phyloP scores from a whole-genome alignment of 2,797 vertebrate genomes.

The Fringilla coelebs region DNA sequence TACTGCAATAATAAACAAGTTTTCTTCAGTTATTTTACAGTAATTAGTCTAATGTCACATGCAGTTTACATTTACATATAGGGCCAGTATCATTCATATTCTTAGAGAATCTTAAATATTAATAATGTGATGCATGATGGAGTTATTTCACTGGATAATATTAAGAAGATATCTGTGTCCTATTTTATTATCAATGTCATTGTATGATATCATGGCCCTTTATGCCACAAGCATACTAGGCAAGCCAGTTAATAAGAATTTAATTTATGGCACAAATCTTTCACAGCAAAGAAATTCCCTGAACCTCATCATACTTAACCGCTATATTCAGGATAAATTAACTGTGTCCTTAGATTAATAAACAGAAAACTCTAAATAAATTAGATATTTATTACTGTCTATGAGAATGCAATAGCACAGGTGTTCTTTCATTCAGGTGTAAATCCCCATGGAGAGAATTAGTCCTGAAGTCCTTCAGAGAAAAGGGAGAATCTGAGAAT shows the following conservation, averaged over 20 bases:
- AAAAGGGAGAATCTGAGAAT: not conserved
- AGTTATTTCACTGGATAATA: slow-evolving; percentile 14
- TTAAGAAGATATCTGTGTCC: not conserved
- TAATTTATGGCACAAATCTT: slow-evolving; percentile 2
- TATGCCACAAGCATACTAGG: not conserved
- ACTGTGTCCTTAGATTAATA: not conserved
- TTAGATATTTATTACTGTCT: not conserved
- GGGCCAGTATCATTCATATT: slow-evolving; percentile 8
- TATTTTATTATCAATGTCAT: not conserved
- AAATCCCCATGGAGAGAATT: not conserved
- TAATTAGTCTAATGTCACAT: slow-evolving; percentile 32
- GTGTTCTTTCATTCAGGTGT: not conserved
- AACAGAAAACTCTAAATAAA: not conserved
- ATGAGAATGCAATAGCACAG: not conserved
- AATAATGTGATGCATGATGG: not conserved
- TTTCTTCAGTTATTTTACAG: slow-evolving; percentile 45
- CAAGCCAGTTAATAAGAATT: slow-evolving; percentile 1
- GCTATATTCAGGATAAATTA: not conserved
- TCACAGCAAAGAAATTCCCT: not conserved
- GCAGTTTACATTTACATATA: slow-evolving; percentile 39
- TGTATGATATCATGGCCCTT: not conserved
- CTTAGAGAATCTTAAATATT: not conserved
- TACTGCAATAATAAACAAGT: slow-evolving; percentile 12
- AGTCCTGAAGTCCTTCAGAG: not conserved
- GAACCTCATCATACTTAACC: not conserved